A percentile compares a stretch with the other conserved stretches of the same genome.
These are phyloP conservation scores for Ecliptopera silaceata DNA, from an alignment of 2,888 invertebrate genomes.

Conservation along the genomic window DNA sequence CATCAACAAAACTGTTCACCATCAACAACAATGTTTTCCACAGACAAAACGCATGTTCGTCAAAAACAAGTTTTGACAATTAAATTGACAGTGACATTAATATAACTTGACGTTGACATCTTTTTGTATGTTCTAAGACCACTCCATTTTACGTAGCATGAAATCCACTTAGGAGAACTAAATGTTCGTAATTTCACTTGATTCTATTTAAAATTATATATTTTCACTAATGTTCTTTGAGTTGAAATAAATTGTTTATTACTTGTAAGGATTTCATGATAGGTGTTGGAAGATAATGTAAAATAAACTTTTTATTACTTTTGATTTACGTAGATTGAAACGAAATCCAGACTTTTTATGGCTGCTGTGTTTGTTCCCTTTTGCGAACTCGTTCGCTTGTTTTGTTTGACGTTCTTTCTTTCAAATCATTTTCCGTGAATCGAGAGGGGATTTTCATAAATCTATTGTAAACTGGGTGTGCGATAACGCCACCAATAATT, in stretches of 20 bases:
- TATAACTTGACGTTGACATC: constrained; percentile 6
- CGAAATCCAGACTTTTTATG: constrained; percentile 53
- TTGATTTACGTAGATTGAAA: constrained; percentile 53
- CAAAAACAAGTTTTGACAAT: no score
- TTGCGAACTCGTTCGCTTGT: constrained; percentile 56
- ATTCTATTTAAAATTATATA: no score
- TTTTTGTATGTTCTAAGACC: no score
- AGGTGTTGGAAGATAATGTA: no score
- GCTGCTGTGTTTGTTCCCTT: constrained; percentile 49
- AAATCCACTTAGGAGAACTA: no score
- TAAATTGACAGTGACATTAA: not conserved
- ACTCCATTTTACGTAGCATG: constrained; percentile 7
- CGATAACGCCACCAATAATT: constrained; percentile 50
- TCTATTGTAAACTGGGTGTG: constrained; percentile 50
- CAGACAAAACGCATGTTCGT: no score
- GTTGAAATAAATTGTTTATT: no score
- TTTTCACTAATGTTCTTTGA: no score
- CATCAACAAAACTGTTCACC: no score
- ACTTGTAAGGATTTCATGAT: no score
- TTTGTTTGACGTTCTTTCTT: constrained; percentile 76
- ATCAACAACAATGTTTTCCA: no score
- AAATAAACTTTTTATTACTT: not conserved
- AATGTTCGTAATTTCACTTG: no score
- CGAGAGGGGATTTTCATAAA: constrained; percentile 63
- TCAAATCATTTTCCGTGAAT: constrained; percentile 57